Evolutionary conservation across 2,113 vertebrate species (phyloP).

Genomic region (Xyrauchen texanus): DNA sequence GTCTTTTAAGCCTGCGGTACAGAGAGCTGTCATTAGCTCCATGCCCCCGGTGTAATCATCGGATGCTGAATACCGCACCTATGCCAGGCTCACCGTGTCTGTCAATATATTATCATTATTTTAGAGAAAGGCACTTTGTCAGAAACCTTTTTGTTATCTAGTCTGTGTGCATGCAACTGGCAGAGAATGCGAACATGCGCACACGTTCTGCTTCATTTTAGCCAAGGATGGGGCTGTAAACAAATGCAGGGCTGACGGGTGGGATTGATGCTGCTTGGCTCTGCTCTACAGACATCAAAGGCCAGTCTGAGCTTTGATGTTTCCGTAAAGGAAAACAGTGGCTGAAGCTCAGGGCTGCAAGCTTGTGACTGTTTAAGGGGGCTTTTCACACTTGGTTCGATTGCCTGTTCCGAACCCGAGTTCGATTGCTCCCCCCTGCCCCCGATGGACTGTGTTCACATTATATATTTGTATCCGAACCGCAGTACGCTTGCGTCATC

Average conservation of each 20-base stretch:
- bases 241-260: constrained; percentile 36
- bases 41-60: constrained; percentile 73
- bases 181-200: constrained; percentile 23
- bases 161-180: constrained; percentile 48
- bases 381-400: too few species aligned
- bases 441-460: too few species aligned
- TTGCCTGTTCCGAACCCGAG: too few species aligned
- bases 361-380: constrained; percentile 8
- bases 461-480: too few species aligned
- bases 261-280: constrained; percentile 29
- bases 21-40: constrained; percentile 74
- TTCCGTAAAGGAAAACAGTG: not conserved
- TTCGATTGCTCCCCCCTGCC: too few species aligned
- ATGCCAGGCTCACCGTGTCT: constrained; percentile 71
- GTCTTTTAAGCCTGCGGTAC: constrained; percentile 71
- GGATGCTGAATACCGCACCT: constrained; percentile 65
- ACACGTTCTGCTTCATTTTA: constrained; percentile 48
- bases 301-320: constrained; percentile 33
- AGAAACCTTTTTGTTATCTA: constrained; percentile 67
- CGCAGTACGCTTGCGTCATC: too few species aligned
- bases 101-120: constrained; percentile 76
- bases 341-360: constrained; percentile 16
- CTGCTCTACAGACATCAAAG: constrained; percentile 34
- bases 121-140: constrained; percentile 43
- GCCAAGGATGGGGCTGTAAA: constrained; percentile 43